These are phyloP conservation scores for Belonocnema kinseyi DNA, from an alignment of 1,140 invertebrate genomes.

Conservation along the genomic window DNA sequence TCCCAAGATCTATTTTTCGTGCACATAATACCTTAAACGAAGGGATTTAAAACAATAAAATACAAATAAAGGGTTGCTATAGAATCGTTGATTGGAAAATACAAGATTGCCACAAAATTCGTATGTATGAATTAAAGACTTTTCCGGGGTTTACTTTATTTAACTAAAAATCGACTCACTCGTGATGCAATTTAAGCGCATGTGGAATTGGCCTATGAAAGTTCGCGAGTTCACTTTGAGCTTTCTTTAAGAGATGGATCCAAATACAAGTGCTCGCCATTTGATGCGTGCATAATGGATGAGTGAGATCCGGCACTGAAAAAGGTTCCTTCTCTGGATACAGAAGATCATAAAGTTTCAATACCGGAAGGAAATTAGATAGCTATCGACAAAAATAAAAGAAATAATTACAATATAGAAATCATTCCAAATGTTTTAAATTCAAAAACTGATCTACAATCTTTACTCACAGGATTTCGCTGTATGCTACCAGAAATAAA, in stretches of 20 bases:
- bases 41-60: no score
- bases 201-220: constrained; percentile 88
- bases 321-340: constrained; percentile 95
- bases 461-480: constrained; percentile 86
- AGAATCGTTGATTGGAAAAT: no score
- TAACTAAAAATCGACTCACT: constrained; percentile 76
- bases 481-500: constrained; percentile 98
- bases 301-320: constrained; percentile 91
- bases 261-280: constrained; percentile 97
- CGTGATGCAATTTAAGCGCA: constrained; percentile 89
- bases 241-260: constrained; percentile 96
- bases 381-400: constrained; percentile 75
- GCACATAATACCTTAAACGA: no score
- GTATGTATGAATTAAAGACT: no score
- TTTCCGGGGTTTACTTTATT: background rate
- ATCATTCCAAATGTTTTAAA: constrained; percentile 1
- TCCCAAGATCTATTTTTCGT: background rate
- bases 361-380: constrained; percentile 92
- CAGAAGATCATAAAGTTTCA: constrained; percentile 93
- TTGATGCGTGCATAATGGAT: constrained; percentile 90
- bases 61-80: no score
- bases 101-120: no score
- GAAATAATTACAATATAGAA: background rate
- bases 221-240: constrained; percentile 87
- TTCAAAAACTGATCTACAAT: constrained; percentile 2